These are phyloP conservation scores for Epinotia ramella DNA, from an alignment of 2,888 invertebrate species.

Conservation along the genomic window DNA sequence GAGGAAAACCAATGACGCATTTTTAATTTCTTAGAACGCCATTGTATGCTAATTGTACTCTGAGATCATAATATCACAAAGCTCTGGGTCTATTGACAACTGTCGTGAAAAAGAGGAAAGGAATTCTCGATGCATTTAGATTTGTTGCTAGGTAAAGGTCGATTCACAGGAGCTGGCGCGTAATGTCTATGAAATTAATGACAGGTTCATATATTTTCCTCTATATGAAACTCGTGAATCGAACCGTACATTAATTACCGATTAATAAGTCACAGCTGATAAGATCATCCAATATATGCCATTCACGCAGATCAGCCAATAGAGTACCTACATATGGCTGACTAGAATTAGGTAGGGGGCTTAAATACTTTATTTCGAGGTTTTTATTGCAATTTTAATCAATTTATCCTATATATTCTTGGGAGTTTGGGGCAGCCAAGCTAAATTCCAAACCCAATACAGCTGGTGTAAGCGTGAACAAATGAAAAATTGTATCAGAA, in stretches of 20 bases:
- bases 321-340: too few species aligned
- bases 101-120: conserved; percentile 3
- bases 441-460: conserved; percentile 36
- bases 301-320: too few species aligned
- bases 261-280: too few species aligned
- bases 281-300: too few species aligned
- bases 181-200: too few species aligned
- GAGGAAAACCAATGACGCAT: conserved; percentile 33
- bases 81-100: conserved; percentile 1
- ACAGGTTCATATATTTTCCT: too few species aligned
- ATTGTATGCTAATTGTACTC: conserved; percentile 29
- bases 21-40: conserved; percentile 27
- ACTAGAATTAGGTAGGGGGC: too few species aligned
- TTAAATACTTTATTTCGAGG: neutral
- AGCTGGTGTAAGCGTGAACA: conserved; percentile 54
- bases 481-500: conserved; percentile 62
- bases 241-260: neutral
- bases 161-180: too few species aligned
- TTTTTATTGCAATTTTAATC: neutral
- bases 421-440: neutral
- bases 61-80: conserved; percentile 32
- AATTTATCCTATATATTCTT: neutral
- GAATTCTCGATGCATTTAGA: neutral
- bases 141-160: neutral
- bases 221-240: too few species aligned